Evolutionary conservation across 64 coral and sea anemone species (phyloP), one percentile per base, ranked within the genome.

Genomic region (Montipora cactus): DNA sequence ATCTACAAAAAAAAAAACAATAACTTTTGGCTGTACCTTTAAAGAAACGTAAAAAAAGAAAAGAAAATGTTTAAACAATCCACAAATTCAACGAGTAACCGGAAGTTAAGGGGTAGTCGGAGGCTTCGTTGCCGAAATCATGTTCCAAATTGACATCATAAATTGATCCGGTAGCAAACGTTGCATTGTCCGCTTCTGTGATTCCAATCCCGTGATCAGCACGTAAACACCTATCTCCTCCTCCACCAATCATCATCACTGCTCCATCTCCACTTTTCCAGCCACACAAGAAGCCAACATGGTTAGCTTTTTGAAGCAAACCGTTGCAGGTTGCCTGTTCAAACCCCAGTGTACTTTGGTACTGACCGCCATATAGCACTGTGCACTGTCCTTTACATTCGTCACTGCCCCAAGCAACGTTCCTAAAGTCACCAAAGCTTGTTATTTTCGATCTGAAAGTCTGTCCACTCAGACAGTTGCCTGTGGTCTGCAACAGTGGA

Each of bases 151-250:
- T 37, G 37, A 37, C 37, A 7, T 16, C 1, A 48, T 2, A 14
- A 37, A 37, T 37, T 37, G 37, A 37, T 18, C 45, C 46, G 7
- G 0, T n/a, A 3, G 18, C 67, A 37, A 74, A 52, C 7, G 48
- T 20, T 44, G 87, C 79, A 2, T 5, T 18, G 15, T 81, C 58
- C 1, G 79, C 79, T 81, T 80, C 79, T 53, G 45, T 69, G 21
- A 21, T 37, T 7, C 87, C 87, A 49, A 89, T 89, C 51, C 87
- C 87, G 45, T 77, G 87, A 49, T 89, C 74, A 53, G 74, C 87
- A 46, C 87, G 67, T 1, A 11, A 8, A 74, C 87, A 89, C 23
- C n/a, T 14, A 2, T 44, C 10, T 51, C 87, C 87, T 18, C 87
- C 87, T 53, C 87, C 87, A 13, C 59, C 81, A 84, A 67, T 84